Evolutionary conservation across 1,140 invertebrate species (phyloP), one percentile per base, ranked within the genome.

Genomic region (Drosophila persimilis): DNA sequence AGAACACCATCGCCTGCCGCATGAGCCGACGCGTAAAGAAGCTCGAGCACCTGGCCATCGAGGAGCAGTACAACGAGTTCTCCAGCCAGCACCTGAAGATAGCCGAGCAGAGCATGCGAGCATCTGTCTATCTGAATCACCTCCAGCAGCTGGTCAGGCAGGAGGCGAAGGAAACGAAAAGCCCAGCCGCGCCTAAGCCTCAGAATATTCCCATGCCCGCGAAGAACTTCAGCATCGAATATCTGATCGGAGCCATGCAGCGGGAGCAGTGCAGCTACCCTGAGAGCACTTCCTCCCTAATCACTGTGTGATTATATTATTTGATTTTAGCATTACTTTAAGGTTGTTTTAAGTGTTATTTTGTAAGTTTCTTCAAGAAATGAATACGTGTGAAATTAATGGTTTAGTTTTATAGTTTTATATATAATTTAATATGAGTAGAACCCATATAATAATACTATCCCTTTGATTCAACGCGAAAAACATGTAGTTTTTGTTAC

Each of bases 1-100:
- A 90, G 52, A 90, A 90, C 58, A 90, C 89, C 3, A 80, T 91
- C 26, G 89, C 89, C 53, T 90, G 89, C 24, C 78, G 89, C 22
- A 81, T 88, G 67, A 90, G 89, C 26, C 76, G 89, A 11, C 80
- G 89, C 0, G 77, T 63, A 20, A 91, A 76, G 57, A 91, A 91
- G 54, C 56, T 91, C 48, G 86, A 91, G 24, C 70, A 91, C 46
- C 53, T 91, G 9, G 76, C 81, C 46, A 69, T 80, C 22, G 88
- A 90, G 20, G 81, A 88, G 26, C 79, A 90, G 47, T 90, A 84
- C 65, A 89, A 90, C 22, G 71, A 90, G 29, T 78, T 76, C 17
- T 57, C 58, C 5, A n/a, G n/a, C 0, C 48, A 83, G 24, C 73
- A 89, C 31, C 35, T 77, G 1, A 67, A 86, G 24, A 83, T 90